Base-by-base conservation (phyloP, 92 coral and sea anemone genomes). In the Paragorgia papillata region DNA sequence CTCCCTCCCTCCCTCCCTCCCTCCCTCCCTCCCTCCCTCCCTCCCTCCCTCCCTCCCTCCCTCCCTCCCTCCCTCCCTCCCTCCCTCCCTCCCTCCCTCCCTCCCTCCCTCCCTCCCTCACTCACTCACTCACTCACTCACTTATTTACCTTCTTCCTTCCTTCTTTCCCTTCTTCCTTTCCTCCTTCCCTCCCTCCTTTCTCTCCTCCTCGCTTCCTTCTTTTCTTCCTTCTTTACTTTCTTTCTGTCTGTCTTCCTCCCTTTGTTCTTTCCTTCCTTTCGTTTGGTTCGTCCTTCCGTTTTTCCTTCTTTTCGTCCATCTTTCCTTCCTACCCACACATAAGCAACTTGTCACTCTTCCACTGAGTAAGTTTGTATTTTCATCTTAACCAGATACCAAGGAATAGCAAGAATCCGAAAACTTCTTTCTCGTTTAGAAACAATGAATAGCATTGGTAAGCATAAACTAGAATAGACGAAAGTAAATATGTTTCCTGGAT, bases 301-400 rank as follows among this genome's bases (percentile, higher is more conserved):
- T n/a, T n/a, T n/a, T n/a, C n/a, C n/a, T n/a, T n/a, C n/a, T n/a
- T n/a, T n/a, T n/a, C n/a, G n/a, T n/a, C n/a, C n/a, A n/a, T n/a
- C n/a, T n/a, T n/a, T n/a, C n/a, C n/a, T n/a, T n/a, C n/a, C n/a
- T n/a, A n/a, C n/a, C n/a, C n/a, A n/a, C n/a, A n/a, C n/a, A n/a
- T n/a, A n/a, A n/a, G n/a, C n/a, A n/a, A n/a, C n/a, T n/a, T n/a
- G n/a, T n/a, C n/a, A n/a, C n/a, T n/a, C n/a, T n/a, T n/a, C n/a
- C n/a, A n/a, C n/a, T n/a, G n/a, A n/a, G n/a, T n/a, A n/a, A n/a
- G n/a, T n/a, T n/a, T n/a, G n/a, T n/a, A n/a, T n/a, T n/a, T n/a
- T n/a, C n/a, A n/a, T n/a, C n/a, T n/a, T n/a, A n/a, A n/a, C 0
- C 51, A 94, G 99, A 62, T 95, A 95, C 75, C 83, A 87, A 84